Percentiles rank a stretch among this genome's conserved stretches.
These are phyloP conservation scores for Bradypus variegatus DNA, from an alignment of 2,797 vertebrate species.

Conservation along the genomic window DNA sequence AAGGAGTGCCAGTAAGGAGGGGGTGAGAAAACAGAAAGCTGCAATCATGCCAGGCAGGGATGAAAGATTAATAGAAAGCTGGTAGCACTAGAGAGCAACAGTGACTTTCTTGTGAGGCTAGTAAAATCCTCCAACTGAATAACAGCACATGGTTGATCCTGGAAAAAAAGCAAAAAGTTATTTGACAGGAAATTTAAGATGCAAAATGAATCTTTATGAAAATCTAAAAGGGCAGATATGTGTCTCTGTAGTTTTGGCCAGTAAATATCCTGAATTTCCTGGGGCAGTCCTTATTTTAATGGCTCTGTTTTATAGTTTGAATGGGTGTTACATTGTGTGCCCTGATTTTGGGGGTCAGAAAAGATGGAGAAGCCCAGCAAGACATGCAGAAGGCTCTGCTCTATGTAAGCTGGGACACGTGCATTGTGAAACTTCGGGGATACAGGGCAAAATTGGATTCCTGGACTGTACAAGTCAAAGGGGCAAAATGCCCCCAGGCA, in stretches of 20 bases:
- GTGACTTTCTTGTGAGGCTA: background rate
- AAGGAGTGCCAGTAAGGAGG: background rate
- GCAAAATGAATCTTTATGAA: background rate
- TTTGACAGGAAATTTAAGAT: background rate
- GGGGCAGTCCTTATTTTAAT: background rate
- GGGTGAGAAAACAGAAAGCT: background rate
- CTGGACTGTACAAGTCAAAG: background rate
- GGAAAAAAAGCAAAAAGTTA: background rate
- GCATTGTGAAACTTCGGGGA: background rate
- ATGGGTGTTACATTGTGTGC: background rate
- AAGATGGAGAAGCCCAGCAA: background rate
- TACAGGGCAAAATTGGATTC: background rate
- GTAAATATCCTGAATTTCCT: background rate
- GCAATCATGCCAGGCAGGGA: background rate
- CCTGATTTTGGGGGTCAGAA: background rate
- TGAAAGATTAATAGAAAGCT: background rate
- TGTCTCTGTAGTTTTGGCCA: background rate
- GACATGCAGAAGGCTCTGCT: background rate
- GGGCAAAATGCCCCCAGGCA: no score
- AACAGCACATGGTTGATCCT: background rate
- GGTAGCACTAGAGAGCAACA: background rate
- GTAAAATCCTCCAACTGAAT: background rate
- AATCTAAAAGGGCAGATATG: background rate
- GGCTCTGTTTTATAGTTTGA: background rate
- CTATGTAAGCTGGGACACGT: fast-evolving